Base-by-base conservation (phyloP, 2,797 vertebrate species). In the Pseudotriccus pelzelni region DNA sequence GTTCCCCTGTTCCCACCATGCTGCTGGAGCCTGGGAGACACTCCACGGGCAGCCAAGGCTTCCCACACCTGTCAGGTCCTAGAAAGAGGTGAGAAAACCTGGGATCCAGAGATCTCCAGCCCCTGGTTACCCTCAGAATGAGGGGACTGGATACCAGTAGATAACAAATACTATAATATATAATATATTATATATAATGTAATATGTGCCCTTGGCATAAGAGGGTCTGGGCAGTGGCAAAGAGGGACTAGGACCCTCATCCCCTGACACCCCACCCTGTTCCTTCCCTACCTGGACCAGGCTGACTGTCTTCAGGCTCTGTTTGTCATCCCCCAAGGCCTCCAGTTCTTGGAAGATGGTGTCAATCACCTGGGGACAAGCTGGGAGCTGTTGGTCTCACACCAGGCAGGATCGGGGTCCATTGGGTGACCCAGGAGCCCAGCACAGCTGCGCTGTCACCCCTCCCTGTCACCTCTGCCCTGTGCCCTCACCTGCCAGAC, bases 221-320 rank as follows among this genome's bases (percentile, higher is more conserved):
- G 14, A 70, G 43, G 36, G 21, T 6, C 52, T 1, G 8, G 39
- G 36, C 68, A 39, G n/a, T 4, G 7, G 70, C 74, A 80, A 36
- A 53, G 47, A 18, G 19, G 17, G 37, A 63, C 34, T 1, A 1
- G 46, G 30, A 39, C 19, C 19, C 58, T 27, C 37, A 30, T 49
- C 20, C n/a, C 52, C 4, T 10, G 25, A 18, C 39, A 37, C 11
- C 16, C 23, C 55, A 20, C 53, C 28, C 53, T 19, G 18, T 34
- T 69, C 10, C 50, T 62, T 32, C 69, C 94, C 62, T 97, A 99
- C 99, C 99, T 99, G 98, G 50, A 99, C 97, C 86, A 98, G 97
- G 53, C 98, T 98, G 62, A 98, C 97, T 9, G 98, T 98, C 68
- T 96, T 93, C 77, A 98, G 97, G 55, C 76, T 73, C 32, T 67